Evolutionary conservation across 2,797 vertebrate genomes (phyloP).

Genomic region (Sparus aurata): DNA sequence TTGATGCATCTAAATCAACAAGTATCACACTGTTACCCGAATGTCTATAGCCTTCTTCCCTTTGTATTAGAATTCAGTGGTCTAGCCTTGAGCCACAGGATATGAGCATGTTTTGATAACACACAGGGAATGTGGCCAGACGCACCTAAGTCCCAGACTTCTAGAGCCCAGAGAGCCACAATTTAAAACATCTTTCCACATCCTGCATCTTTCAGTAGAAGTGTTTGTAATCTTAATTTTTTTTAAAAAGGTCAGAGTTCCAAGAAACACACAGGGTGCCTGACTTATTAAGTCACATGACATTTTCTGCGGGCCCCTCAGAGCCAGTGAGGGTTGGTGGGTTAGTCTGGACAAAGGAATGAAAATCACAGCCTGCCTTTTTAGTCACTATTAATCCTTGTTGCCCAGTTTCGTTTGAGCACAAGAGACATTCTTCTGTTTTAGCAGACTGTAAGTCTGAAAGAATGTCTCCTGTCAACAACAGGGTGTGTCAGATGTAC

Average conservation of each 20-base stretch:
- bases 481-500: slow-evolving; percentile 22
- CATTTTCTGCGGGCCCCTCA: background rate
- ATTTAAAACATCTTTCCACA: background rate
- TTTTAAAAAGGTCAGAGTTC: background rate
- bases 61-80: background rate
- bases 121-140: background rate
- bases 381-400: slow-evolving; percentile 22
- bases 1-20: background rate
- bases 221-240: background rate
- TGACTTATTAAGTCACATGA: background rate
- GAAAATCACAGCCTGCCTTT: slow-evolving; percentile 10
- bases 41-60: background rate
- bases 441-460: background rate
- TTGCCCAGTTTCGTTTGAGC: background rate
- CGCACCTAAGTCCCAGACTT: background rate
- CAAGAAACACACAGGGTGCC: background rate
- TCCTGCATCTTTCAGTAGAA: background rate
- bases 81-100: background rate
- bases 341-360: background rate
- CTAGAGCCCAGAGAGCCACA: background rate
- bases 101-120: slow-evolving; percentile 19
- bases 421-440: slow-evolving; percentile 19
- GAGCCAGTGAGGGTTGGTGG: background rate
- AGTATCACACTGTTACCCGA: background rate
- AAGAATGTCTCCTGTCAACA: background rate